Conservation (phyloP, 2,797 vertebrate species). For the Pangasius krempfi region DNA sequence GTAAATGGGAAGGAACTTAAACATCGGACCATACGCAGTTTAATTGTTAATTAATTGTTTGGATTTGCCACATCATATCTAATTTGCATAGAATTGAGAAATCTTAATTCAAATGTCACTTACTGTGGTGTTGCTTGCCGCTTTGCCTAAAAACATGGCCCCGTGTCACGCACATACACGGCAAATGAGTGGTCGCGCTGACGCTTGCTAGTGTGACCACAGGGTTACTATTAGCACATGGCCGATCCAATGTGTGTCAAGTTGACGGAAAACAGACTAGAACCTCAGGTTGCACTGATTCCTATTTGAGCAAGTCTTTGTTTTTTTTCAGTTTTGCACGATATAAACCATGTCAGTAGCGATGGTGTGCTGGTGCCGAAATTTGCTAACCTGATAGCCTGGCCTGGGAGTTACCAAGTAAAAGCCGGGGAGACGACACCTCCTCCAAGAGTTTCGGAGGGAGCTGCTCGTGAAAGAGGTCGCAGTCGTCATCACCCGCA, state of each 20-base stretch:
- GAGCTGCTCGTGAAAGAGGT: slow-evolving; percentile 72
- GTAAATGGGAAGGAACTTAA: neutral
- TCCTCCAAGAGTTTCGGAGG: slow-evolving; percentile 73
- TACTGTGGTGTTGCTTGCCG: too few relatives aligned
- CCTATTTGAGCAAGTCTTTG: neutral
- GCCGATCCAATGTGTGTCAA: neutral
- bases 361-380: neutral
- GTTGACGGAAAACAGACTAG: neutral
- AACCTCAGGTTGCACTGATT: neutral
- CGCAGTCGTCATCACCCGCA: slow-evolving; percentile 85
- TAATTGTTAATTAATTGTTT: too few relatives aligned
- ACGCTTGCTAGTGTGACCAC: neutral
- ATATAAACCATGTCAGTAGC: neutral
- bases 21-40: neutral
- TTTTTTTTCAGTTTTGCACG: neutral
- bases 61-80: too few relatives aligned
- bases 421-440: slow-evolving; percentile 76
- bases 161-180: too few relatives aligned
- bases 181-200: too few relatives aligned
- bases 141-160: too few relatives aligned
- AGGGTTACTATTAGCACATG: neutral
- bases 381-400: slow-evolving; percentile 55
- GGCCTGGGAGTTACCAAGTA: slow-evolving; percentile 71
- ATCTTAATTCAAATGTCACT: too few relatives aligned
- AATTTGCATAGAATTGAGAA: too few relatives aligned